phyloP scores from a whole-genome alignment of 2,797 vertebrate genomes.

The Aulostomus chinensis region DNA sequence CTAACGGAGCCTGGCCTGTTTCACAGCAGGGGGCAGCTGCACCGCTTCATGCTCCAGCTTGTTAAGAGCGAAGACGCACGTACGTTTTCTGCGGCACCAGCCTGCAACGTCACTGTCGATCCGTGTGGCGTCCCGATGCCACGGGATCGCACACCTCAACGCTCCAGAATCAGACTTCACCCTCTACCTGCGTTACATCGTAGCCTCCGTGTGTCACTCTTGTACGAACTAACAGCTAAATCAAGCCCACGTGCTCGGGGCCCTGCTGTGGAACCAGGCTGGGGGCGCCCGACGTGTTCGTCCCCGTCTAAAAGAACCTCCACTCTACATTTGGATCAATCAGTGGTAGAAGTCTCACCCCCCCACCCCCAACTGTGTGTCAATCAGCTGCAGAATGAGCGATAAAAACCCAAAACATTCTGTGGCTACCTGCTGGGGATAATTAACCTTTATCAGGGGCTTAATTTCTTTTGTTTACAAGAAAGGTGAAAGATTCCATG shows the following conservation, averaged over 20 bases:
- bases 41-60: too few species aligned
- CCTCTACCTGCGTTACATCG: too few species aligned
- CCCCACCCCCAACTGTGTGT: conserved; percentile 76
- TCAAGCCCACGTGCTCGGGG: too few species aligned
- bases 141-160: too few species aligned
- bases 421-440: conserved; percentile 26
- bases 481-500: conserved; percentile 46
- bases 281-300: too few species aligned
- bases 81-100: too few species aligned
- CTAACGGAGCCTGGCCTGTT: conserved; percentile 6
- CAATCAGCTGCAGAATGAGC: conserved; percentile 73
- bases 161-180: too few species aligned
- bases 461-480: conserved; percentile 77
- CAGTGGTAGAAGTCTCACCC: conserved; percentile 44
- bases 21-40: conserved; percentile 30
- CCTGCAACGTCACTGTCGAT: too few species aligned
- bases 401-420: conserved; percentile 1
- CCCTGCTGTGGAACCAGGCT: conserved; percentile 37
- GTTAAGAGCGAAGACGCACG: too few species aligned
- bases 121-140: too few species aligned
- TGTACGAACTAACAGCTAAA: too few species aligned
- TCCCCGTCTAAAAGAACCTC: conserved; percentile 53
- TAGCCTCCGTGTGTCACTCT: too few species aligned
- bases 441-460: conserved; percentile 38
- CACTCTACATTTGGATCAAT: conserved; percentile 76